phyloP scores from a whole-genome alignment of 2,888 invertebrate genomes.

The Camponotus fellah region DNA sequence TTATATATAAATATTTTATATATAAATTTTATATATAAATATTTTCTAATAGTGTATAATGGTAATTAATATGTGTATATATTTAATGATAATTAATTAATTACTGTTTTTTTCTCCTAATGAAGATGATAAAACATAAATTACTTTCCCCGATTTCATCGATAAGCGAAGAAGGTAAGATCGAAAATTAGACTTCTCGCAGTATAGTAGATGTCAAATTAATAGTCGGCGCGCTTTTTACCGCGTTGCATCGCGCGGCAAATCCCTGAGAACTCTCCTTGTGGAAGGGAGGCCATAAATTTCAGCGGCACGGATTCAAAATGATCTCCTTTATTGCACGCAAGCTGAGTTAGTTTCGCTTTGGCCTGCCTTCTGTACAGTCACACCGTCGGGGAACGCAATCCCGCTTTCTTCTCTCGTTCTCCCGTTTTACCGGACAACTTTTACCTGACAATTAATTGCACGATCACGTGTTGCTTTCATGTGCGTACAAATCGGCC shows the following conservation, averaged over 20 bases:
- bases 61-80: neutral
- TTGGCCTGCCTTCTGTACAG: slow-evolving; percentile 78
- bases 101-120: neutral
- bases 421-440: slow-evolving; percentile 29
- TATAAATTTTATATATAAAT: no score
- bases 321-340: slow-evolving; percentile 87
- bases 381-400: slow-evolving; percentile 63
- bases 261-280: slow-evolving; percentile 63
- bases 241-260: slow-evolving; percentile 40
- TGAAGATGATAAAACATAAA: neutral
- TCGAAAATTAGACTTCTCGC: slow-evolving; percentile 41
- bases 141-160: neutral
- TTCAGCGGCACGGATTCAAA: slow-evolving; percentile 87
- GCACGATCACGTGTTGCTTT: slow-evolving; percentile 41
- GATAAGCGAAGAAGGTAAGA: slow-evolving; percentile 5
- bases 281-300: slow-evolving; percentile 86
- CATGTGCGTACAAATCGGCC: slow-evolving; percentile 6
- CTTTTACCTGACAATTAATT: slow-evolving; percentile 49
- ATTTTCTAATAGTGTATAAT: neutral
- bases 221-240: slow-evolving; percentile 77
- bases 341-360: slow-evolving; percentile 83
- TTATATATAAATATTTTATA: neutral
- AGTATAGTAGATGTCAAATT: slow-evolving; percentile 77
- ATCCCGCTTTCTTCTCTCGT: slow-evolving; percentile 10
- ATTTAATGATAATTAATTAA: neutral